phyloP scores from a whole-genome alignment of 1,140 invertebrate genomes.

The Apis dorsata region DNA sequence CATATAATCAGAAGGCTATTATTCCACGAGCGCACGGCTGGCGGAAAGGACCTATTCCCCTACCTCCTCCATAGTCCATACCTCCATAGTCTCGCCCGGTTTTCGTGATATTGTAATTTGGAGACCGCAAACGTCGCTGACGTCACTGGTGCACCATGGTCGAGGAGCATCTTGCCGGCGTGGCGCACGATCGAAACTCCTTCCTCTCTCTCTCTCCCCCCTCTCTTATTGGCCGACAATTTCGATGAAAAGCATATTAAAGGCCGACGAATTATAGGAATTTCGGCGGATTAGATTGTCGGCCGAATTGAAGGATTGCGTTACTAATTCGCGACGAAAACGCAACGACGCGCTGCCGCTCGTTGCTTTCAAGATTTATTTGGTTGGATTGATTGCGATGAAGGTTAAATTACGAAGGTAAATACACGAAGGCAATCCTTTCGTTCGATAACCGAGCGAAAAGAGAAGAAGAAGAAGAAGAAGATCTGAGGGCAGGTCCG shows the following conservation, averaged over 20 bases:
- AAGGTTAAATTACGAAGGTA: background rate
- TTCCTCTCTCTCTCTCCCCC: background rate
- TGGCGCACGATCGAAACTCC: constrained; percentile 27
- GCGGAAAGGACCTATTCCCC: constrained; percentile 43
- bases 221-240: constrained; percentile 45
- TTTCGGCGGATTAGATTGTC: constrained; percentile 62
- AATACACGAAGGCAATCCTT: background rate
- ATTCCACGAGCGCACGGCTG: constrained; percentile 60
- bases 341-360: constrained; percentile 26
- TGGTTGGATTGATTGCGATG: background rate
- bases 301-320: constrained; percentile 64
- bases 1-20: constrained; percentile 73
- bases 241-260: constrained; percentile 67
- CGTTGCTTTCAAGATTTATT: constrained; percentile 57
- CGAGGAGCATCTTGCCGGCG: constrained; percentile 60
- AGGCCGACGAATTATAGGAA: constrained; percentile 67
- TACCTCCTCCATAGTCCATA: background rate
- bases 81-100: constrained; percentile 57
- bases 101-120: constrained; percentile 76
- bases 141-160: constrained; percentile 62
- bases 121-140: constrained; percentile 70
- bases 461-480: no score
- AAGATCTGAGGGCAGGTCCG: background rate
- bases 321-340: constrained; percentile 59
- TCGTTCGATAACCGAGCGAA: no score